Base-by-base conservation (phyloP, 2,888 invertebrate genomes). In the Abrostola triplasia region DNA sequence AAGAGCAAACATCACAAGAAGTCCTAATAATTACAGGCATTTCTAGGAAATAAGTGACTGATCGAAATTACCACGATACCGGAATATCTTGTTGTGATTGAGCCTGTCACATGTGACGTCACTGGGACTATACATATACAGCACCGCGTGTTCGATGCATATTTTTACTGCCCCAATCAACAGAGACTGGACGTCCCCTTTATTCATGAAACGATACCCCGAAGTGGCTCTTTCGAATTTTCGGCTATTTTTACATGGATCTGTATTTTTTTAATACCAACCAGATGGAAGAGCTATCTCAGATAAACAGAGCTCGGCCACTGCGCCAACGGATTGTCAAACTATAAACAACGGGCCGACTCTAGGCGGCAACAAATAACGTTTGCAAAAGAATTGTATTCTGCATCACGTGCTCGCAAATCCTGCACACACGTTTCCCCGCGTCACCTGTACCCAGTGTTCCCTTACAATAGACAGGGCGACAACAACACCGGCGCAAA, bases 401-500 rank as follows among this genome's bases (percentile, higher is more conserved):
- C 40, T 58, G 37, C 63, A 56, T 72, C 76, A 56, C 69, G 70
- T 71, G 62, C 71, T 65, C 63, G 49, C 56, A 78, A 80, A 81
- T 77, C 71, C 76, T 59, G 44, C 64, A 65, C 77, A 59, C 74
- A 73, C 78, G 79, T 70, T 67, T 12, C 58, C 50, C 41, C 59
- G 36, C 52, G 62, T 63, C 70, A 63, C 54, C 72, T 67, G 70
- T 76, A 70, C 76, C 24, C 44, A 13, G 44, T 47, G 44, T 24
- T 13, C 44, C 44, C 38, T 42, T 73, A 69, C 78, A 79, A 82
- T 79, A 71, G 73, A 77, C 68, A 70, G 73, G 68, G 70, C 64
- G 56, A 73, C 70, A 70, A 79, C 73, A 80, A 72, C 72, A 75
- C 79, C 73, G 66, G 71, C 76, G 76, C 71, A 77, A 79, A 47